These are phyloP conservation scores for Odontamblyopus rebecca DNA, from an alignment of 2,797 vertebrate species.

Conservation along the genomic window DNA sequence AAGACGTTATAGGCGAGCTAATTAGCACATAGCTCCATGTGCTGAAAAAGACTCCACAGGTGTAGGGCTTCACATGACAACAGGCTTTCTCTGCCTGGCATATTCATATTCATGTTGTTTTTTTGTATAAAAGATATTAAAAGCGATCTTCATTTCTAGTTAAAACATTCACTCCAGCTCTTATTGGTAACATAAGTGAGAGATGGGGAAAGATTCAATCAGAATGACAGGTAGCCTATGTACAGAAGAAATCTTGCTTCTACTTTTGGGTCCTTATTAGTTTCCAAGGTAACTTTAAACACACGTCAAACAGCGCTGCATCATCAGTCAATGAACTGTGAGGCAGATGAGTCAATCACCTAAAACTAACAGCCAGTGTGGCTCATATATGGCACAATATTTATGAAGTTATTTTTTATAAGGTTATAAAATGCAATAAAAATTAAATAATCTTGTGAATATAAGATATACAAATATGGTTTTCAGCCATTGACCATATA, in stretches of 20 bases:
- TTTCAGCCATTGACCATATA: no score
- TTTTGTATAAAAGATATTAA: background rate
- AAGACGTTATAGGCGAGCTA: background rate
- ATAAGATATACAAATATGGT: no score
- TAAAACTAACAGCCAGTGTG: background rate
- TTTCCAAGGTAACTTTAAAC: conserved; percentile 47
- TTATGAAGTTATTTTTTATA: background rate
- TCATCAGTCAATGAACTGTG: conserved; percentile 3
- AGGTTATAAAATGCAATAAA: background rate
- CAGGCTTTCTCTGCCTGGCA: background rate
- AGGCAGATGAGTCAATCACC: conserved; percentile 10
- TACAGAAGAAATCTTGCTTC: conserved; percentile 27
- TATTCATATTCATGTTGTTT: no score
- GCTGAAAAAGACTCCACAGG: conserved; percentile 10
- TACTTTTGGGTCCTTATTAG: conserved; percentile 25
- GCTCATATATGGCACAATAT: background rate
- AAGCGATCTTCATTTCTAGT: background rate
- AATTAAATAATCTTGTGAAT: no score
- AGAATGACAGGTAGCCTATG: conserved; percentile 14
- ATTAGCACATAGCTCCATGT: conserved; percentile 30
- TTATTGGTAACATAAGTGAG: background rate
- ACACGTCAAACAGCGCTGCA: background rate
- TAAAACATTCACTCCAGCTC: background rate
- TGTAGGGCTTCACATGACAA: conserved; percentile 11
- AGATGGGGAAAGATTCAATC: conserved; percentile 18